phyloP scores from a whole-genome alignment of 2,113 vertebrate species.

The Erythrocercus mccallii region DNA sequence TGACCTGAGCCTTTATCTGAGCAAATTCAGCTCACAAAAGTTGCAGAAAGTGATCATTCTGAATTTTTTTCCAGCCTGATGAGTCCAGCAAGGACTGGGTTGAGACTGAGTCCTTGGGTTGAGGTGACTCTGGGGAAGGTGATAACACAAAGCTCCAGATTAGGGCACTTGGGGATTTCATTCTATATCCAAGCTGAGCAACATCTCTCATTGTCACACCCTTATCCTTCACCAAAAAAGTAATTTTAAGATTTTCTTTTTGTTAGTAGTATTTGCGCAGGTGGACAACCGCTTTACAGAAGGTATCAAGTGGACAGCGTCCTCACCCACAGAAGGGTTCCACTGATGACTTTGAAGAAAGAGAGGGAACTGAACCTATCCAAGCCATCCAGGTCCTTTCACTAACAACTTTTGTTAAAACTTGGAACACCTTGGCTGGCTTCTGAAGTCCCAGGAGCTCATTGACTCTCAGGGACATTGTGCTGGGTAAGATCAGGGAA shows the following conservation, averaged over 20 bases:
- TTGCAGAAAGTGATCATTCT: not conserved
- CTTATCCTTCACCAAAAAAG: fast-evolving
- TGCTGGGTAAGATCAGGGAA: not conserved
- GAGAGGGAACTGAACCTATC: not conserved
- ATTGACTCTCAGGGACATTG: fast-evolving
- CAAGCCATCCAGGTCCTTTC: fast-evolving
- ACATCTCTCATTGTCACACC: not conserved
- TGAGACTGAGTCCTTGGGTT: too few species aligned
- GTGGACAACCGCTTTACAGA: not conserved
- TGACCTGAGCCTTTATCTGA: not conserved
- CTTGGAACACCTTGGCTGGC: fast-evolving
- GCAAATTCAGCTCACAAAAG: not conserved
- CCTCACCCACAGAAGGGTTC: not conserved
- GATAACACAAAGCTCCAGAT: not conserved
- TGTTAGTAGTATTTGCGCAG: not conserved
- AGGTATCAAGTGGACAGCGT: not conserved
- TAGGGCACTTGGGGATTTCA: not conserved
- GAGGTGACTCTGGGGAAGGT: fast-evolving
- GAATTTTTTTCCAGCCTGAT: not conserved
- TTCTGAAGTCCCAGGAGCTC: not conserved
- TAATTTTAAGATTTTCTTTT: fast-evolving
- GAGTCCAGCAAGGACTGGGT: not conserved
- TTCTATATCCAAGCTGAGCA: not conserved
- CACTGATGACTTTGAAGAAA: not conserved
- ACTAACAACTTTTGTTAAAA: not conserved